phyloP scores from a whole-genome alignment of 2,113 vertebrate genomes.

The Casuarius casuarius region DNA sequence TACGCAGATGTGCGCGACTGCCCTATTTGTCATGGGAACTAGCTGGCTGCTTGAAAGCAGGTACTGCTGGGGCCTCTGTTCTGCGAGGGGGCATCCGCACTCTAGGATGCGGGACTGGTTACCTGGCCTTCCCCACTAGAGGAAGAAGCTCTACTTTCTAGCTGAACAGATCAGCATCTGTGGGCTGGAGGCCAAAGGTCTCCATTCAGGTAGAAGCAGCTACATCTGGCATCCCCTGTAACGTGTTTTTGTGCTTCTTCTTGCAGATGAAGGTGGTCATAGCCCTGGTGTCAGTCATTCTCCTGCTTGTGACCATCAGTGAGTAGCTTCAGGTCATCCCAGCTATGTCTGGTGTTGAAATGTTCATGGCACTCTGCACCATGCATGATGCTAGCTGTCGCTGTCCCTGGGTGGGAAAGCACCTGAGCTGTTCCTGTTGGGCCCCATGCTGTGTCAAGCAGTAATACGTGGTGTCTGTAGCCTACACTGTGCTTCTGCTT shows the following conservation, averaged over 20 bases:
- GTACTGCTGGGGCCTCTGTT: not conserved
- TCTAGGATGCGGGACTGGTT: not conserved
- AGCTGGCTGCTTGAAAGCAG: not conserved
- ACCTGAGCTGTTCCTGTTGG: rapidly evolving
- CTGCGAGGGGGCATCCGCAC: not conserved
- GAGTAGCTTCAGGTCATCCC: slow-evolving; percentile 70
- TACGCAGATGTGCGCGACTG: not conserved
- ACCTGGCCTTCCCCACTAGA: not conserved
- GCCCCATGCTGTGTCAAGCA: not conserved
- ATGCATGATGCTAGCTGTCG: rapidly evolving
- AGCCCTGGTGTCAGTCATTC: slow-evolving; percentile 83
- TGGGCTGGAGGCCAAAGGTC: not conserved
- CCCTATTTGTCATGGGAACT: not conserved
- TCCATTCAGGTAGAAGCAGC: not conserved
- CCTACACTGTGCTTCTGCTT: not conserved
- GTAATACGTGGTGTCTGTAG: not conserved
- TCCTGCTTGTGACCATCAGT: slow-evolving; percentile 95
- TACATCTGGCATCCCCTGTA: not conserved
- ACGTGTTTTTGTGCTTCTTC: not conserved
- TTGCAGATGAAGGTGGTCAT: slow-evolving; percentile 94
- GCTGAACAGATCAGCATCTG: not conserved
- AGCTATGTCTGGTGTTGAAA: not conserved
- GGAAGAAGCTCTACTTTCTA: not conserved
- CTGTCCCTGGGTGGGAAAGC: not conserved
- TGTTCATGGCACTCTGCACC: rapidly evolving